These are phyloP conservation scores for Heliconius erato DNA, from an alignment of 2,888 invertebrate species.

Conservation along the genomic window DNA sequence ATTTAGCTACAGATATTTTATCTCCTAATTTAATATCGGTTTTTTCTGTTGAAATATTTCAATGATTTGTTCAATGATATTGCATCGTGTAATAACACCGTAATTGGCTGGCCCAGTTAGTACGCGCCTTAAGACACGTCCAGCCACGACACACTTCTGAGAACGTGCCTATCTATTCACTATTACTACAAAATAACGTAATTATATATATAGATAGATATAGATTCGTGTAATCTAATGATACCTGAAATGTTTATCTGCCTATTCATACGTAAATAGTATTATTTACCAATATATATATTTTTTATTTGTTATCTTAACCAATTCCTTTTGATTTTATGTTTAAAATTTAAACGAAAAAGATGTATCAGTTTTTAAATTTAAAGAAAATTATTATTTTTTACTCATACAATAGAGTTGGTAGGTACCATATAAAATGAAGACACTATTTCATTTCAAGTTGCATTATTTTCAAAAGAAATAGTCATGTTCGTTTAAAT, in stretches of 20 bases:
- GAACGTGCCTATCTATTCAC: slow-evolving; percentile 67
- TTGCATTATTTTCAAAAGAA: background rate
- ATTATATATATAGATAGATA: slow-evolving; percentile 38
- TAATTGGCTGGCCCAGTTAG: slow-evolving; percentile 72
- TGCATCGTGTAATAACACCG: slow-evolving; percentile 55
- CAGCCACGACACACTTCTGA: slow-evolving; percentile 62
- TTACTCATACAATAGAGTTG: no score
- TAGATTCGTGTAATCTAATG: slow-evolving; percentile 34
- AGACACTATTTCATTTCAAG: background rate
- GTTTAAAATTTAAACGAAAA: no score
- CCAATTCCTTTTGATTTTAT: no score
- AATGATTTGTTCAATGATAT: slow-evolving; percentile 43
- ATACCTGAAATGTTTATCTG: slow-evolving; percentile 2
- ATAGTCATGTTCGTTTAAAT: background rate
- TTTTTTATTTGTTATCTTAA: no score
- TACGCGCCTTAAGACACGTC: slow-evolving; percentile 67
- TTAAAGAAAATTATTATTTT: no score
- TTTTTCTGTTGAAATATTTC: slow-evolving; percentile 41
- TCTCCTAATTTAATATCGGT: slow-evolving; percentile 21
- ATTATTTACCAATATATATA: background rate
- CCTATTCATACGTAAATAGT: background rate
- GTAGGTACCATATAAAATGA: background rate
- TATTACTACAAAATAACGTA: slow-evolving; percentile 62
- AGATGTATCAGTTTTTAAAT: no score
- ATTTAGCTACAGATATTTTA: slow-evolving; percentile 6